Evolutionary conservation across 2,797 vertebrate genomes (phyloP), one percentile per base, ranked within the genome.

Genomic region (Enteromius paludinosus): DNA sequence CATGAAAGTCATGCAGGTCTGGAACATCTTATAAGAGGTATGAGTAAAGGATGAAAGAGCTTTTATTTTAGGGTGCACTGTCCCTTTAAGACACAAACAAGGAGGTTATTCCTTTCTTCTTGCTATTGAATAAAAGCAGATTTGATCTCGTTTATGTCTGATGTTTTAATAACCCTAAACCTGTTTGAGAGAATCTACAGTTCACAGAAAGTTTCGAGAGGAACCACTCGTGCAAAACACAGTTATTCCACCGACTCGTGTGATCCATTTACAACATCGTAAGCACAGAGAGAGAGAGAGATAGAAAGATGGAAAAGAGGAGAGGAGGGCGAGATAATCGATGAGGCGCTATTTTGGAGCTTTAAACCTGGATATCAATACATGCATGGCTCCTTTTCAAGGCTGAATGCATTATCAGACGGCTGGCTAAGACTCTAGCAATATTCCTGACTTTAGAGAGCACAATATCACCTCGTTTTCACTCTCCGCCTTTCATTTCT

Each of bases 281-380:
- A 79, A 83, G 78, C 77, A 74, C 64, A 74, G 78, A 70, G 69
- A 78, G 64, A 83, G 81, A 72, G 35, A 80, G 25, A 64, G 25
- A 65, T 18, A 72, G 83, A 78, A 38, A 72, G 59, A n/a, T 41
- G 12, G 5, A 38, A 61, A 64, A 61, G 25, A 74, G 59, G 18
- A 56, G 23, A 14, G n/a, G 28, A 52, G 59, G 59, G 49, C 68
- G 72, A 82, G 38, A 76, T 80, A 90, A 90, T 88, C 89, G 68
- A 90, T 90, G 83, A 82, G 66, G 68, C 35, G 85, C 89, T 90
- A 90, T 88, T 90, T 89, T 86, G 85, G 76, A 88, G 87, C 82
- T 74, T 87, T 83, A 84, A 87, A 87, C 87, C 87, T 87, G 79
- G 86, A 88, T 87, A 87, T 87, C 89, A 87, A 87, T 87, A 82